Conservation (phyloP, 2,113 vertebrate species). For the Cygnus atratus region DNA sequence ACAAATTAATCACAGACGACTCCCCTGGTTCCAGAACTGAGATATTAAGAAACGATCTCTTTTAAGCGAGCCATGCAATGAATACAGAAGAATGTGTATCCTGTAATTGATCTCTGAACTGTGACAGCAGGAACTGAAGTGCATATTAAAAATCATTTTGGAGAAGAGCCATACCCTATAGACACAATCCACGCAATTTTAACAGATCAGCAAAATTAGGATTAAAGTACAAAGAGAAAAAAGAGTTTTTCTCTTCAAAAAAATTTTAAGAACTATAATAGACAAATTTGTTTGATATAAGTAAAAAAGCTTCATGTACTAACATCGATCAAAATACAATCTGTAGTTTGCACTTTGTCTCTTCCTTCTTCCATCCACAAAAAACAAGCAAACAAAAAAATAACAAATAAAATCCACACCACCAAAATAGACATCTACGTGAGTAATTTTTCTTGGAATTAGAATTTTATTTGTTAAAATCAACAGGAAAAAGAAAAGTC, state of each 20-base stretch:
- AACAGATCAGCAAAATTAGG: neutral
- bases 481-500: constrained; percentile 25
- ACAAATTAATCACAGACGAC: neutral
- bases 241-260: neutral
- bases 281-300: neutral
- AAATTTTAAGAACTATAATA: constrained; percentile 19
- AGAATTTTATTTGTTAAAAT: constrained; percentile 44
- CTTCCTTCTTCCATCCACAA: constrained; percentile 35
- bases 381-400: neutral
- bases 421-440: constrained; percentile 16
- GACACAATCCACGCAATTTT: neutral
- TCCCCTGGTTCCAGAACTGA: neutral
- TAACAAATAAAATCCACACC: no score
- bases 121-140: neutral
- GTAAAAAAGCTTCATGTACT: neutral
- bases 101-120: neutral
- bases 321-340: constrained; percentile 12
- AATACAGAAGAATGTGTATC: neutral
- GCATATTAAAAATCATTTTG: neutral
- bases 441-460: neutral
- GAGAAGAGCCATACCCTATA: neutral
- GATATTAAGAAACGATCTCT: neutral
- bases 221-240: neutral
- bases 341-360: neutral
- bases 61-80: neutral